Base-by-base conservation (phyloP, 2,888 invertebrate genomes). In the Carabus problematicus region DNA sequence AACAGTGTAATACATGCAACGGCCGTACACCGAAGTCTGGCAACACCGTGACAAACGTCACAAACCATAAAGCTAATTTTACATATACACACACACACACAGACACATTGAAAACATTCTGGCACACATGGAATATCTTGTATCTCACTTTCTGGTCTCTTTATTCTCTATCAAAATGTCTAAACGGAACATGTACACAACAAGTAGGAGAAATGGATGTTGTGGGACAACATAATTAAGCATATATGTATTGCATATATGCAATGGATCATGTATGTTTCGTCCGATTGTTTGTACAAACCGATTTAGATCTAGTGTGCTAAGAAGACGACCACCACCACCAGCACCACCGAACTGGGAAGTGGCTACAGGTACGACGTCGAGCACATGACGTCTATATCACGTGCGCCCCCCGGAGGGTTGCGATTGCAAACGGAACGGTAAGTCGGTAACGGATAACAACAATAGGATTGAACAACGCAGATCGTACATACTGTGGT, bases 401-500 rank as follows among this genome's bases (percentile, higher is more conserved):
- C 64, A 64, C 64, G 64, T 64, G 64, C 64, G 18, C 41, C 43
- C 62, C 62, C 54, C 12, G 16, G n/a, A 63, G 18, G 41, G 14
- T 7, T 52, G 12, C 29, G 18, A 29, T 39, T 40, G 29, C 12
- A 14, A 16, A 52, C 9, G 19, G 19, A 52, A 52, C 19, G 19
- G 52, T 52, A 52, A 29, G 3, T 29, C 52, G 52, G 52, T 52
- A 18, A 52, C 29, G 29, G 29, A 29, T 29, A 29, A 29, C 29
- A 29, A 29, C 29, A 29, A 29, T 3, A 12, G 12, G 18, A 18
- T 52, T 52, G 14, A 52, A 14, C 12, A 11, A 52, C 12, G 18
- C 4, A 14, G 18, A 16, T 52, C 52, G 52, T 52, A 67, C 67
- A 60, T 67, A 67, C 67, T 60, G 60, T 67, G 59, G 60, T 67